Conservation (phyloP, 2,888 invertebrate species). For the Amiota communis region DNA sequence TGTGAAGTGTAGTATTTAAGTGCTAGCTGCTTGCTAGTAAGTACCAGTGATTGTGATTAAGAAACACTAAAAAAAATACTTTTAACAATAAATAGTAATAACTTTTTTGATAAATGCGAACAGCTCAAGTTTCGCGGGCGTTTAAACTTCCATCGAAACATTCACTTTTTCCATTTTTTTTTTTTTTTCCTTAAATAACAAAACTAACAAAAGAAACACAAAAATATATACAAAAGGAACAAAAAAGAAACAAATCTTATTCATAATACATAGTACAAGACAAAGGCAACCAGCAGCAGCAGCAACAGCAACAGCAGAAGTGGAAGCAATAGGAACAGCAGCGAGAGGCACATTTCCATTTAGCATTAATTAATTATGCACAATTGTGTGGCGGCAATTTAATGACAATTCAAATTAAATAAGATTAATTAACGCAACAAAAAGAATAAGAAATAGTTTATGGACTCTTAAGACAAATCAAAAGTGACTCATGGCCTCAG, state of each 20-base stretch:
- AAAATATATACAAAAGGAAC: background rate
- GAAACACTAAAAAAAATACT: background rate
- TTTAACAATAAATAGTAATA: conserved; percentile 14
- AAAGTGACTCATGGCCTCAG: too few relatives aligned
- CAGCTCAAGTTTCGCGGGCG: conserved; percentile 8
- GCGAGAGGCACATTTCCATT: background rate
- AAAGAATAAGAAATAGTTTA: conserved; percentile 44
- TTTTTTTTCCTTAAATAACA: background rate
- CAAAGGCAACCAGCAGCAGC: conserved; percentile 28
- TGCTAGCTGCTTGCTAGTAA: too few relatives aligned
- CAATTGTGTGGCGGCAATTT: conserved; percentile 28
- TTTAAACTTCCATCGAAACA: conserved; percentile 7
- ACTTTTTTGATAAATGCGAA: conserved; percentile 17
- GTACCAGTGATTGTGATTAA: too few relatives aligned
- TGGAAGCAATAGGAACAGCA: background rate
- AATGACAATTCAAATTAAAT: conserved; percentile 61
- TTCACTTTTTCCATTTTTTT: conserved; percentile 19
- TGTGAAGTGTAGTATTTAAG: background rate
- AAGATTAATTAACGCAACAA: conserved; percentile 58
- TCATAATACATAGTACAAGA: conserved; percentile 1
- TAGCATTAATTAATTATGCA: conserved; percentile 52
- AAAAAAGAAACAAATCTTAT: background rate
- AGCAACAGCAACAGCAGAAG: background rate
- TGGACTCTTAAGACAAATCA: background rate
- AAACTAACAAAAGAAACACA: background rate